Percentiles rank a stretch among this genome's conserved stretches.
Conservation (phyloP, 2,888 invertebrate genomes). For the Ctena decussata region DNA sequence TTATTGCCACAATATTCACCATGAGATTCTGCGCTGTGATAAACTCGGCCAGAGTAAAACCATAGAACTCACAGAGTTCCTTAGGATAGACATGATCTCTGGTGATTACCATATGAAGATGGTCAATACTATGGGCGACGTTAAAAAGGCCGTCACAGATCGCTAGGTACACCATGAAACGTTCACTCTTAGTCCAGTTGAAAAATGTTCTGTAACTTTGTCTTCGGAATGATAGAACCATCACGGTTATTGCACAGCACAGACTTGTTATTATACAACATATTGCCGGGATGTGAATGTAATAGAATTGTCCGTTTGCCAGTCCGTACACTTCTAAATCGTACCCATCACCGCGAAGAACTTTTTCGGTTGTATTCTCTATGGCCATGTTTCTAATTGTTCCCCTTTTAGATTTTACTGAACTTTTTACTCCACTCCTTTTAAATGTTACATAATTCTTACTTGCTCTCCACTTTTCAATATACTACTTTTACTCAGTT, state of each 20-base stretch:
- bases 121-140: constrained; percentile 67
- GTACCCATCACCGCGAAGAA: constrained; percentile 34
- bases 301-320: constrained; percentile 48
- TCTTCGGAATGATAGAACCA: constrained; percentile 13
- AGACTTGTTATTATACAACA: constrained; percentile 53
- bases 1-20: constrained; percentile 68
- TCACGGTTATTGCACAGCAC: constrained; percentile 26
- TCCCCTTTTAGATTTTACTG: too few relatives aligned
- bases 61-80: constrained; percentile 66
- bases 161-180: constrained; percentile 68
- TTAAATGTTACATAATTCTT: too few relatives aligned
- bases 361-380: background rate
- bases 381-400: background rate
- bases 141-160: constrained; percentile 67
- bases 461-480: too few relatives aligned
- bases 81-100: constrained; percentile 60
- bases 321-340: constrained; percentile 51
- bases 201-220: constrained; percentile 18
- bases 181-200: constrained; percentile 65
- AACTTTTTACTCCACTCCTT: too few relatives aligned
- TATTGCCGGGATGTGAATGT: constrained; percentile 59
- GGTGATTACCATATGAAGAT: constrained; percentile 65
- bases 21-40: constrained; percentile 68
- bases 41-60: constrained; percentile 64
- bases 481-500: too few relatives aligned